phyloP scores from a whole-genome alignment of 1,140 invertebrate genomes.

The Zaprionus gabonicus region DNA sequence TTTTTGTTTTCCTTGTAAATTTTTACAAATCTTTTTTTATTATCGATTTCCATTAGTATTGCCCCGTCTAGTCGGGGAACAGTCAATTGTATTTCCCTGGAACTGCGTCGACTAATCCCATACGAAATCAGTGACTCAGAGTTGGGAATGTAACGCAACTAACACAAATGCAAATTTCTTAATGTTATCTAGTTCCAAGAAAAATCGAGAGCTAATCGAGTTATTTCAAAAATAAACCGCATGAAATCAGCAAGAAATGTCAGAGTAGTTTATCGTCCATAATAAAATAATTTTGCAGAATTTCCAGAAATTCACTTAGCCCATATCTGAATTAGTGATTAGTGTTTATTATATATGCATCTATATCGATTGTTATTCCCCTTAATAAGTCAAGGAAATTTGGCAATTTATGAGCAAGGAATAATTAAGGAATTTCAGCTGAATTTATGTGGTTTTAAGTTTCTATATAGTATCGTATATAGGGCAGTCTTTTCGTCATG shows the following conservation, averaged over 20 bases:
- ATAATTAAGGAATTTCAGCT: too few relatives aligned
- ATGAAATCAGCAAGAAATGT: constrained; percentile 22
- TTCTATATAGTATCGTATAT: too few relatives aligned
- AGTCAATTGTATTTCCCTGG: constrained; percentile 36
- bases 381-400: too few relatives aligned
- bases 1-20: constrained; percentile 43
- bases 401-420: too few relatives aligned
- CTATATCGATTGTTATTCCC: neutral
- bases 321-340: neutral
- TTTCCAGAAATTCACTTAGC: neutral
- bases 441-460: too few relatives aligned
- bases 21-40: constrained; percentile 25
- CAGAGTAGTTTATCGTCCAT: constrained; percentile 33
- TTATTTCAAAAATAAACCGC: constrained; percentile 12
- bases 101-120: constrained; percentile 2
- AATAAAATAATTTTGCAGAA: neutral
- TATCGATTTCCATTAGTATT: constrained; percentile 8
- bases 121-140: constrained; percentile 26
- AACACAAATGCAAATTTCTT: constrained; percentile 24
- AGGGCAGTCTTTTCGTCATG: too few relatives aligned
- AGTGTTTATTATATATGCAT: too few relatives aligned
- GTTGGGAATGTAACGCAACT: constrained; percentile 12
- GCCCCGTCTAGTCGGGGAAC: neutral
- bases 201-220: constrained; percentile 29
- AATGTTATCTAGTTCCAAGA: constrained; percentile 32